Base-by-base conservation (phyloP, 1,140 invertebrate genomes). In the Zophobas atratus region DNA sequence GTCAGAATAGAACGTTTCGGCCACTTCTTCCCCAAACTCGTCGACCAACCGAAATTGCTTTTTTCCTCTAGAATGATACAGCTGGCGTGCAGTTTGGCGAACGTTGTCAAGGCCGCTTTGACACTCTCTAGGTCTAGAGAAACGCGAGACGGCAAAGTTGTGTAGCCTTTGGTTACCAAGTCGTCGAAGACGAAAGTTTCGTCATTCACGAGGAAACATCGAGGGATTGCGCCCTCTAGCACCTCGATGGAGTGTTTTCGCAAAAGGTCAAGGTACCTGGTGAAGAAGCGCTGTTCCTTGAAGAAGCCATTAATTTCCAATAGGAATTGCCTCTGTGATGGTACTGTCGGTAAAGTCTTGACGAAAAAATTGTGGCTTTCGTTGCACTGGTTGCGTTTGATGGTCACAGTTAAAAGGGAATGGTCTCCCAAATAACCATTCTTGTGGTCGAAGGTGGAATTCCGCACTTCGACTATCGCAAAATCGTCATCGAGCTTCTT, bases 1-100 rank as follows among this genome's bases (percentile, higher is more conserved):
- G n/a, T n/a, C 43, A 8, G 43, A 43, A 46, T 55, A 78, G 49
- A 78, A 75, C 1, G 48, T 39, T 56, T 78, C 77, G 6, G 49
- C 43, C 1, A 78, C 36, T 41, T 43, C 20, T 5, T 70, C 35
- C 1, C 33, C 51, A 20, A 78, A 60, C n/a, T 75, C 43, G 6
- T 78, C 38, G 1, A n/a, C 35, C 1, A 78, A 33, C 1, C 41
- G n/a, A n/a, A 8, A 39, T 8, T 60, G 6, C 70, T 35, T 34
- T 53, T 56, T 20, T 78, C 77, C 56, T 78, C 77, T n/a, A 75
- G 39, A 46, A 78, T 75, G 6, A 75, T 55, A 35, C 56, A 20
- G 38, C 6, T 55, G 1, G 72, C 57, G 8, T 78, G 77, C 2
- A 78, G 63, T 43, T 78, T 78, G 20, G 72, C 77, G 4, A 78